These are phyloP conservation scores for Tauraco erythrolophus DNA, from an alignment of 2,113 vertebrate genomes.

Conservation along the genomic window DNA sequence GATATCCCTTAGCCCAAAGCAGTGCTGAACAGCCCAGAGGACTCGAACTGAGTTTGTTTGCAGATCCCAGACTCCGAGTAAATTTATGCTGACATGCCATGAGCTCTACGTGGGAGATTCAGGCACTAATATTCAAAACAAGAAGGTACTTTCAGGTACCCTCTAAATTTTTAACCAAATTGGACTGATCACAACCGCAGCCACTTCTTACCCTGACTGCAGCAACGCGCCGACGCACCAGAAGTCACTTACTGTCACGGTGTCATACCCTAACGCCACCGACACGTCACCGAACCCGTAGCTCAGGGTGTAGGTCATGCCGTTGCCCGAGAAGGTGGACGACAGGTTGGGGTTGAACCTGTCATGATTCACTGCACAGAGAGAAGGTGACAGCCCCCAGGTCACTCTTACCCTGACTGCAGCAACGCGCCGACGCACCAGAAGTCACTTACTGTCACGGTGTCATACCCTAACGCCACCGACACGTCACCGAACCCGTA, in stretches of 20 bases:
- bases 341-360: conserved; percentile 71
- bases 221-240: fast-evolving
- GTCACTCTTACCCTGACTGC: not conserved
- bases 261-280: conserved; percentile 70
- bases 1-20: not conserved
- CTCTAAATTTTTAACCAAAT: fast-evolving
- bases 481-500: conserved; percentile 72
- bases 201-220: not conserved
- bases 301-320: conserved; percentile 53
- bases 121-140: not conserved
- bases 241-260: conserved; percentile 63
- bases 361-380: conserved; percentile 42
- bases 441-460: conserved; percentile 63
- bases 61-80: fast-evolving
- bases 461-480: conserved; percentile 70
- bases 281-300: conserved; percentile 72
- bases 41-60: not conserved
- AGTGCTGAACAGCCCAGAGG: not conserved
- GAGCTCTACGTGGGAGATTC: not conserved
- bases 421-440: fast-evolving
- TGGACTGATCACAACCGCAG: fast-evolving
- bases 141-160: not conserved
- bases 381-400: not conserved
- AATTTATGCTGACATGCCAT: not conserved
- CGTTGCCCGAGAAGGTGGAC: conserved; percentile 53